These are phyloP conservation scores for Brachypterus glaber DNA, from an alignment of 2,888 invertebrate genomes.

Conservation along the genomic window DNA sequence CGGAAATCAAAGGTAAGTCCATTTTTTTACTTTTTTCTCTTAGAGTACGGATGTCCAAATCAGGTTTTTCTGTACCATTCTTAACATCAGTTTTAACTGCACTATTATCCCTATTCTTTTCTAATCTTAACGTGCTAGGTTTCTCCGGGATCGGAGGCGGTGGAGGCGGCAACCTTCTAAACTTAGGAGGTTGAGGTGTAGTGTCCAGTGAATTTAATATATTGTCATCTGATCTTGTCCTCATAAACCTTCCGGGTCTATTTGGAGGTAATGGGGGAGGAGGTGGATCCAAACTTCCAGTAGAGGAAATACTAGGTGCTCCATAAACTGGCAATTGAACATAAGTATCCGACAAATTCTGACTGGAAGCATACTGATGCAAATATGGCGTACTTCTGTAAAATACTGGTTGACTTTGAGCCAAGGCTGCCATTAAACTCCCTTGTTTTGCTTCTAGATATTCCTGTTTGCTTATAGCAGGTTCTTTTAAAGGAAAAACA, in stretches of 20 bases:
- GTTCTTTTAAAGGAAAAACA: conserved; percentile 83
- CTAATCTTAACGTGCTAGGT: conserved; percentile 11
- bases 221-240: conserved; percentile 74
- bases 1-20: conserved; percentile 85
- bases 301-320: conserved; percentile 55
- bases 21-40: conserved; percentile 83
- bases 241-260: conserved; percentile 50
- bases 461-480: conserved; percentile 81
- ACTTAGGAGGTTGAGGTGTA: conserved; percentile 45
- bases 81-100: conserved; percentile 11
- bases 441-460: conserved; percentile 83
- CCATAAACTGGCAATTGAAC: conserved; percentile 63
- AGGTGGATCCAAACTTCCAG: conserved; percentile 54
- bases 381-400: conserved; percentile 78
- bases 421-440: conserved; percentile 56
- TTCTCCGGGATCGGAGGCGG: conserved; percentile 39
- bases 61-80: conserved; percentile 12
- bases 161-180: conserved; percentile 48
- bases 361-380: conserved; percentile 69
- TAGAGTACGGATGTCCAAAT: conserved; percentile 68
- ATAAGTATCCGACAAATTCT: conserved; percentile 68
- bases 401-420: conserved; percentile 60
- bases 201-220: conserved; percentile 60
- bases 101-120: conserved; percentile 11
- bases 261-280: conserved; percentile 57